phyloP scores from a whole-genome alignment of 2,797 vertebrate genomes.

The Arrhamphus sclerolepis region DNA sequence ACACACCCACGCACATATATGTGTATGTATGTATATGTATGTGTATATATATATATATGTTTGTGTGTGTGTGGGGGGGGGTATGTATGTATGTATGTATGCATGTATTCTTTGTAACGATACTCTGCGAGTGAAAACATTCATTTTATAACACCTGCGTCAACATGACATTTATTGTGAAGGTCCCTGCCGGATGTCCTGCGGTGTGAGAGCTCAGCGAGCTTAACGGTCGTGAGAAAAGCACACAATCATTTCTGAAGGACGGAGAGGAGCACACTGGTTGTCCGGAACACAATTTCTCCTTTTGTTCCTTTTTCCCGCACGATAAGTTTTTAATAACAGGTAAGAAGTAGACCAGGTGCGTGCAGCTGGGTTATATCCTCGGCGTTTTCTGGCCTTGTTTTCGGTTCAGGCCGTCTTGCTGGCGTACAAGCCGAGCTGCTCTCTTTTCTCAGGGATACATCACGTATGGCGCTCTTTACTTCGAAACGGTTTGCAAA shows the following conservation, averaged over 20 bases:
- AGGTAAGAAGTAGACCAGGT: slow-evolving; percentile 59
- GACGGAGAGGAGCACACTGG: slow-evolving; percentile 65
- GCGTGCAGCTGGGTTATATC: not conserved
- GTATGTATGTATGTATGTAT: too few relatives aligned
- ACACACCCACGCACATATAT: too few relatives aligned
- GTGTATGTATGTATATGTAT: too few relatives aligned
- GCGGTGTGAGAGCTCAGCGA: slow-evolving; percentile 2
- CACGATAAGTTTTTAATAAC: not conserved
- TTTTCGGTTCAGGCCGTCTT: slow-evolving; percentile 57
- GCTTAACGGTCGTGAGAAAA: slow-evolving; percentile 62
- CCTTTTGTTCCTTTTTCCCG: slow-evolving; percentile 4
- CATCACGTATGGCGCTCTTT: slow-evolving; percentile 78
- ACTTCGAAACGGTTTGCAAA: slow-evolving; percentile 70
- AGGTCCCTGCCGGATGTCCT: slow-evolving; percentile 26
- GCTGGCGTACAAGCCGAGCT: slow-evolving; percentile 52
- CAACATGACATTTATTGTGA: slow-evolving; percentile 42
- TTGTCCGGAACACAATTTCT: slow-evolving; percentile 35
- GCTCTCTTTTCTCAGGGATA: slow-evolving; percentile 54
- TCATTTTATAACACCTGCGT: not conserved
- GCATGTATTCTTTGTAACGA: too few relatives aligned
- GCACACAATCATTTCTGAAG: slow-evolving; percentile 71
- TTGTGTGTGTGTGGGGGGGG: too few relatives aligned
- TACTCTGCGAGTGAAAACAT: too few relatives aligned
- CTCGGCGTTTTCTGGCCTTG: slow-evolving; percentile 47
- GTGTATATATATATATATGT: too few relatives aligned